Evolutionary conservation across 2,888 invertebrate genomes (phyloP), one percentile per base, ranked within the genome.

Genomic region (Sceliomorpha sp.): DNA sequence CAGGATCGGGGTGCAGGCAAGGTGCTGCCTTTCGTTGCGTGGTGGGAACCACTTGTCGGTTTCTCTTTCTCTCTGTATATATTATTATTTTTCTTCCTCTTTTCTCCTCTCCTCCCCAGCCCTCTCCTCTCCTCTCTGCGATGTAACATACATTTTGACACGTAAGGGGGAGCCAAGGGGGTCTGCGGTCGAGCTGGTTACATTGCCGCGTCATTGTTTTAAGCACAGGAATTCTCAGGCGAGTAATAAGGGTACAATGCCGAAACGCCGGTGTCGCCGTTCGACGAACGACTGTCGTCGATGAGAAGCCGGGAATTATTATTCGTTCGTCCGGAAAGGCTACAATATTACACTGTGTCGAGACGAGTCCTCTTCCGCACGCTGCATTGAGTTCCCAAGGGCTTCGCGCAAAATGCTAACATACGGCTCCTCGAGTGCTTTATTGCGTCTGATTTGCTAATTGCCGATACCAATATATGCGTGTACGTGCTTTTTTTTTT

Each of bases 1-100:
- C n/a, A n/a, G n/a, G n/a, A 26, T 66, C 70, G 47, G 69, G 67
- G 60, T 74, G n/a, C n/a, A n/a, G 76, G 78, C 78, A 83, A 83
- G 81, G 83, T 81, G 82, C 78, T 72, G 67, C 42, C 72, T 74
- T 75, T 74, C 40, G 64, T 74, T 70, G 70, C 76, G 68, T 77
- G 85, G 85, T 87, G 87, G 87, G 86, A 87, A 87, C 85, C 82
- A 86, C 85, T 87, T 83, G 86, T 85, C 82, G 76, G 77, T 75
- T 77, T 71, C 50, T 58, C 60, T 60, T 50, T 51, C 36, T 44
- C 51, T 40, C 36, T 48, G 24, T 63, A 56, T 71, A 20, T 20
- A 20, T 20, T 20, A 20, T 20, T 20, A 4, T 20, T 2, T 20
- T 20, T 20, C 20, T 4, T 20, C n/a, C n/a, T n/a, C n/a, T n/a